A percentile compares a stretch with the other conserved stretches of the same genome.
Conservation (phyloP, 2,113 vertebrate species). For the Mustelus asterias region DNA sequence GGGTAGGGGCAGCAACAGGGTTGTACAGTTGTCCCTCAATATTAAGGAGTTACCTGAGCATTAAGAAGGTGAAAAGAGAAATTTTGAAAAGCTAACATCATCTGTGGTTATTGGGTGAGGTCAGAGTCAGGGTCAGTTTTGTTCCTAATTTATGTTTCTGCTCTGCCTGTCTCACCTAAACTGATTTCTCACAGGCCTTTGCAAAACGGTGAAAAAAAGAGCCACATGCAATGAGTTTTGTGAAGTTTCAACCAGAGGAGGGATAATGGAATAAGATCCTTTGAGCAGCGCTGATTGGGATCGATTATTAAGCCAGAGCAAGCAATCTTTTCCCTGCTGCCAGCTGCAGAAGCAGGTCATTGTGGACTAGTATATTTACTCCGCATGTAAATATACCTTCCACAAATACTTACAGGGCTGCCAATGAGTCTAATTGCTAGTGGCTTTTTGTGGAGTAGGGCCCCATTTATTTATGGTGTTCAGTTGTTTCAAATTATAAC, state of each 20-base stretch:
- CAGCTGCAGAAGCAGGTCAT: not conserved
- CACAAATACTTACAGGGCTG: not conserved
- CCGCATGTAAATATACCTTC: not conserved
- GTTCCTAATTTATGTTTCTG: not conserved
- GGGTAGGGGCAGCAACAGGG: not conserved
- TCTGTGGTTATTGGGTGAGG: not conserved
- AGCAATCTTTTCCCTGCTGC: not conserved
- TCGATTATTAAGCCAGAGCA: not conserved
- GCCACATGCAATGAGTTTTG: not conserved
- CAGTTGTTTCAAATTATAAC: conserved; percentile 25
- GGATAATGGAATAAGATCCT: not conserved
- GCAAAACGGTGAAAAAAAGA: not conserved
- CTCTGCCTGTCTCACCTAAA: not conserved
- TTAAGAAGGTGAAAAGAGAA: not conserved
- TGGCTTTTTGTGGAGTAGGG: conserved; percentile 21
- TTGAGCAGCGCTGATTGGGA: not conserved
- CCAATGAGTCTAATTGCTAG: not conserved
- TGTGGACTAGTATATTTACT: not conserved
- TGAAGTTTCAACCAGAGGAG: not conserved
- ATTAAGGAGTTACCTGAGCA: not conserved
- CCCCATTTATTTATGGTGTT: not conserved
- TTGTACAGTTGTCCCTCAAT: not conserved
- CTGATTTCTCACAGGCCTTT: not conserved
- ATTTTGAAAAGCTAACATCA: not conserved
- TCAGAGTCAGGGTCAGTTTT: not conserved